Conservation (phyloP, 2,113 vertebrate species). For the Chloropsis hardwickii region DNA sequence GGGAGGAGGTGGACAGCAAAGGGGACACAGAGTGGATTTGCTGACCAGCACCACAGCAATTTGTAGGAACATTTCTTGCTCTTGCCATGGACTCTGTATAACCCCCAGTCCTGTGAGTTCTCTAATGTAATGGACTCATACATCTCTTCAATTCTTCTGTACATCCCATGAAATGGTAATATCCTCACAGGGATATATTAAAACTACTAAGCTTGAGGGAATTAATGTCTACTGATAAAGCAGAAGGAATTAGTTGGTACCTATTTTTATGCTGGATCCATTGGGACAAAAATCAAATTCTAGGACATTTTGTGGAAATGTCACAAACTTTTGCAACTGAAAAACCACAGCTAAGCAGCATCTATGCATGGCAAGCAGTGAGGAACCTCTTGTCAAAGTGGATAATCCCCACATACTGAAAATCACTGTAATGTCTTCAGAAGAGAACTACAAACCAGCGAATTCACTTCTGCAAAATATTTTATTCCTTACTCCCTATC, state of each 20-base stretch:
- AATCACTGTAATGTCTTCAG: neutral
- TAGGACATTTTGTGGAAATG: neutral
- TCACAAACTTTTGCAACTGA: neutral
- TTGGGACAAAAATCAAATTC: slow-evolving; percentile 9
- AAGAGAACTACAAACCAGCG: neutral
- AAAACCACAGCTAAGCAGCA: neutral
- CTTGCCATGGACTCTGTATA: neutral
- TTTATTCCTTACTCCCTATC: neutral
- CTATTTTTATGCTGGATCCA: slow-evolving; percentile 19
- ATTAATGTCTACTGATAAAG: neutral
- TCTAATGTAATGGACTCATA: neutral
- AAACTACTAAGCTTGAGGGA: neutral
- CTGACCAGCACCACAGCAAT: neutral
- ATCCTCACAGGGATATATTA: neutral
- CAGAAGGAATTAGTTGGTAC: neutral
- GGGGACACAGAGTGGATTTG: neutral
- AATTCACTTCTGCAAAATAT: neutral
- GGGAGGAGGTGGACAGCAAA: neutral
- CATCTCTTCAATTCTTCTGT: neutral
- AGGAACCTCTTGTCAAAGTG: neutral
- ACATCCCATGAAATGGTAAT: neutral
- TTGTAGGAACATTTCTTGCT: neutral
- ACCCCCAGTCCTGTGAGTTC: neutral
- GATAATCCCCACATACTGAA: neutral
- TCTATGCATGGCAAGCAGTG: neutral